Percentiles rank a stretch among this genome's conserved stretches.
These are phyloP conservation scores for Felis chaus DNA, from an alignment of 2,113 vertebrate genomes.

Conservation along the genomic window DNA sequence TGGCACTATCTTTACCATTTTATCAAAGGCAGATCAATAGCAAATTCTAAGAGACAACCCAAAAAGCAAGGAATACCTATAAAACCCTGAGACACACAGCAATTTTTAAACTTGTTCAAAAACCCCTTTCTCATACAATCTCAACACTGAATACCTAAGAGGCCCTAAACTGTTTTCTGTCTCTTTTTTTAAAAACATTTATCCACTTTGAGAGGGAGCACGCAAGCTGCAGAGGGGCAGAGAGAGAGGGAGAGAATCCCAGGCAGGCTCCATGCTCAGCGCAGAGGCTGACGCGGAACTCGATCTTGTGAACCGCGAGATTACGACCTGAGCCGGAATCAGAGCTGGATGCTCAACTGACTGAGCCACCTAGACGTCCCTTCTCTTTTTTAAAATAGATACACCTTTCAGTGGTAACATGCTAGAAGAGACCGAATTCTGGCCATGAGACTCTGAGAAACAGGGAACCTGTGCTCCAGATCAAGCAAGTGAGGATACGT, in stretches of 20 bases:
- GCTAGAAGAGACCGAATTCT: not conserved
- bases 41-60: not conserved
- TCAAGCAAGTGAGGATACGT: not conserved
- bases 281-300: no score
- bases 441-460: not conserved
- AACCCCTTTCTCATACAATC: not conserved
- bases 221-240: no score
- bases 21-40: not conserved
- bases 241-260: no score
- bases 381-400: not conserved
- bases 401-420: no score
- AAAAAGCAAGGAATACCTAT: not conserved
- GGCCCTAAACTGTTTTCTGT: not conserved
- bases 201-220: no score
- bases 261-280: no score
- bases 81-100: not conserved
- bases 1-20: fast-evolving
- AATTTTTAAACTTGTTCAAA: not conserved
- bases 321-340: no score
- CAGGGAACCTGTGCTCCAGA: no score
- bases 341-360: no score
- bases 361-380: no score
- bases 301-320: no score
- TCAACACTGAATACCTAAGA: not conserved
- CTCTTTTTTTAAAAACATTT: not conserved